A percentile compares a stretch with the other conserved stretches of the same genome.
These are phyloP conservation scores for Halcyon leucocephala DNA, from an alignment of 2,797 vertebrate species.

Conservation along the genomic window DNA sequence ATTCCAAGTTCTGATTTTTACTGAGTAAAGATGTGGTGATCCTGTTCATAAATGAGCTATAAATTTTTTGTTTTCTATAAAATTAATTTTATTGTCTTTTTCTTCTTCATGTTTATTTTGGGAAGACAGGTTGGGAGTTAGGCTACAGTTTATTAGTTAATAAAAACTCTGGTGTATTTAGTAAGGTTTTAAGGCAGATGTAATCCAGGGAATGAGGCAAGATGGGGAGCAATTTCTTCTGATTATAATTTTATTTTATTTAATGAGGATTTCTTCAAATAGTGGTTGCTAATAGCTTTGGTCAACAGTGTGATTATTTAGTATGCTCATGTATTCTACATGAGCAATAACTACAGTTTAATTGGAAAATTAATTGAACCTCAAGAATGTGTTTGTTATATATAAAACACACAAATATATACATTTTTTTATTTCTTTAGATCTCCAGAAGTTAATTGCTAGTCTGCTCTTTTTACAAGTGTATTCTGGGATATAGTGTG, in stretches of 20 bases:
- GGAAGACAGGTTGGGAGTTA: neutral
- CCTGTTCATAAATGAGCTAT: neutral
- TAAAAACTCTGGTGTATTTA: neutral
- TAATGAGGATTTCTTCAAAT: neutral
- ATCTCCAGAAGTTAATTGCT: neutral
- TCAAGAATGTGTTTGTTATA: neutral
- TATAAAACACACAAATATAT: neutral
- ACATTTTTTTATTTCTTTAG: neutral
- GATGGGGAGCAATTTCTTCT: neutral
- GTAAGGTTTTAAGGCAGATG: neutral
- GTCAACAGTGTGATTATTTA: neutral
- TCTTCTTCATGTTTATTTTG: neutral
- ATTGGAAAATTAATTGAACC: neutral
- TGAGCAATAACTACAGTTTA: neutral
- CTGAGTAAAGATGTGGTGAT: constrained; percentile 8
- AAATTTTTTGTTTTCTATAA: neutral
- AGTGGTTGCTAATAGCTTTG: neutral
- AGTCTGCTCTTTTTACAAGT: neutral
- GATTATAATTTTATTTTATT: neutral
- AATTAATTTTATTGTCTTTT: neutral
- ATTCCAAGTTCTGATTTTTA: constrained; percentile 51
- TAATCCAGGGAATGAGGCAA: neutral
- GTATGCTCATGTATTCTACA: neutral
- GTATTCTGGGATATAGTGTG: neutral
- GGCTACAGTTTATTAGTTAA: neutral